Evolutionary conservation across 1,140 invertebrate species (phyloP), one percentile per base, ranked within the genome.

Genomic region (Sitophilus oryzae): DNA sequence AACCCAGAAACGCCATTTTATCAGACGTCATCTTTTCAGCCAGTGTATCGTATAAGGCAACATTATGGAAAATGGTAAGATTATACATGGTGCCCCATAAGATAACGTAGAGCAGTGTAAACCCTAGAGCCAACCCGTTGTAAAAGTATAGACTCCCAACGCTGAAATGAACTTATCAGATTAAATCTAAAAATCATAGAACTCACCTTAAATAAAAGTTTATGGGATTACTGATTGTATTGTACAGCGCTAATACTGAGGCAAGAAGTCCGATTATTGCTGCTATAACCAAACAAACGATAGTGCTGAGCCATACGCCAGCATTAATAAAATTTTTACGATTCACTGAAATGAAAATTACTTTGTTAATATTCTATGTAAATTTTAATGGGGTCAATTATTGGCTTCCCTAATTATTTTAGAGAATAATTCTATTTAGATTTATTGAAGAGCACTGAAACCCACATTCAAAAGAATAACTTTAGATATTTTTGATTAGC

Each of bases 271-370:
- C 66, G 30, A 61, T 34, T 14, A 53, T 23, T 18, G 52, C 50
- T 4, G 66, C 66, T 42, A 66, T 18, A 35, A 50, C 16, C 20
- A 68, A 20, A 47, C 65, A 68, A 3, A 68, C 22, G 35, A 65
- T 44, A 16, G 66, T 66, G 5, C 37, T 51, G 6, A 68, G 15
- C 56, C 60, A 66, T n/a, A 62, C 54, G 11, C 59, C 64, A 20
- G 58, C 61, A 51, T 68, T 64, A 4, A 68, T 56, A 53, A 64
- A 68, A 42, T 44, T 48, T 18, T 45, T 54, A 8, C 56, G 46
- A 23, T 43, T 11, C 21, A 56, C 49, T 46, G 16, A 21, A 55
- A 35, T 25, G 30, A 46, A 9, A 44, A 19, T 15, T 38, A 15
- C 1, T 2, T n/a, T 3, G 14, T 14, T 38, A 38, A 38, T n/a